Conservation (phyloP, 2,797 vertebrate genomes). For the Sarcoramphus papa region DNA sequence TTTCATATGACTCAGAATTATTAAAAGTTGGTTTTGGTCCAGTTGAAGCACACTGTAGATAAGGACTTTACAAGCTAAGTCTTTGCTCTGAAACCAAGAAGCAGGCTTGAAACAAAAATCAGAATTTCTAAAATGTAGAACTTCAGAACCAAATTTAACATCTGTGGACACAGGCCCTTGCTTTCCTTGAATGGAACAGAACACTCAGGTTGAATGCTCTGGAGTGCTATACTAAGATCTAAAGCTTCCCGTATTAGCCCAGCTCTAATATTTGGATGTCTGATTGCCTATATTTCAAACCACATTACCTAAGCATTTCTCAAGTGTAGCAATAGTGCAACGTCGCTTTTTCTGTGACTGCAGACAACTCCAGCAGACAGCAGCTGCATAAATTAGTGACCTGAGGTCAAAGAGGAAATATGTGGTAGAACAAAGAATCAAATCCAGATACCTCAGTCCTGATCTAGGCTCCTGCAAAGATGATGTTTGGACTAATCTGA, state of each 20-base stretch:
- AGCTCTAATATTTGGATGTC: background rate
- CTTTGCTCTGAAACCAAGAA: background rate
- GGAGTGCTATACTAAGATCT: background rate
- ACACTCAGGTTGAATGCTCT: background rate
- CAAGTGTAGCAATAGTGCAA: background rate
- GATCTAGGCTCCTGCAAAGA: background rate
- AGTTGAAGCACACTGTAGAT: background rate
- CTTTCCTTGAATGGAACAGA: background rate
- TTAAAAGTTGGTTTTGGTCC: background rate
- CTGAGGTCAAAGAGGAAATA: background rate
- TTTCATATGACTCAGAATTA: background rate
- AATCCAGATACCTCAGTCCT: background rate
- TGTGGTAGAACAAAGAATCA: background rate
- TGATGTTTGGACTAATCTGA: background rate
- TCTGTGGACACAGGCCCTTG: background rate
- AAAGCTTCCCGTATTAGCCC: background rate
- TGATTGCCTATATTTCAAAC: background rate
- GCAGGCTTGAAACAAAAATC: background rate
- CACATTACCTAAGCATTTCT: background rate
- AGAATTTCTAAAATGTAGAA: background rate
- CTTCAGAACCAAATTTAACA: background rate
- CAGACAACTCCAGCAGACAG: background rate
- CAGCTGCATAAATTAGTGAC: background rate
- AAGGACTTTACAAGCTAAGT: background rate
- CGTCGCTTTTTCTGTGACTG: background rate